phyloP scores from a whole-genome alignment of 2,888 invertebrate genomes.

The Himalopsyche tibetana region DNA sequence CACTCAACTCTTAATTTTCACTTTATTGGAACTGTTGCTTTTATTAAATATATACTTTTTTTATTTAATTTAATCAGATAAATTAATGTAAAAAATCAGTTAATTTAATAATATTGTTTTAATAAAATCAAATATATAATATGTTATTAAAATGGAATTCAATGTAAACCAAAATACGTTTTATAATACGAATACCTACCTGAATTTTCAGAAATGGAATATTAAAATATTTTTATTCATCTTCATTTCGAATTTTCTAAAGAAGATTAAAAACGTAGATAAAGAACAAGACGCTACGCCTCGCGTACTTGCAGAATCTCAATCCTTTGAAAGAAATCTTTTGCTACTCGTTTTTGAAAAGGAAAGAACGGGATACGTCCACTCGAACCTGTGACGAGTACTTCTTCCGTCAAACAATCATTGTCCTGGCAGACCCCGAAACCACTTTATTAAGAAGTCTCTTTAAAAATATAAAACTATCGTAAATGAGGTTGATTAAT shows the following conservation, averaged over 20 bases:
- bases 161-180: no score
- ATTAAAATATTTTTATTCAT: slow-evolving; percentile 16
- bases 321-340: slow-evolving; percentile 34
- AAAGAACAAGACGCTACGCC: slow-evolving; percentile 1
- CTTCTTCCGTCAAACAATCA: neutral
- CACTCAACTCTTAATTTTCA: no score
- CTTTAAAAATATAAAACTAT: no score
- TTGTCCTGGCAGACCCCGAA: neutral
- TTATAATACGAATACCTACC: no score
- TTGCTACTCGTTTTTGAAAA: neutral
- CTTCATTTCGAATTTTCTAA: slow-evolving; percentile 7
- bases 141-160: no score
- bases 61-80: no score
- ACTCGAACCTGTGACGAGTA: slow-evolving; percentile 10
- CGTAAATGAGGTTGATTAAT: no score
- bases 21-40: no score
- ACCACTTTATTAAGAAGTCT: neutral
- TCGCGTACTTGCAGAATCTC: slow-evolving; percentile 1
- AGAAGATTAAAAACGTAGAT: slow-evolving; percentile 13
- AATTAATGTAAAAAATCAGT: no score
- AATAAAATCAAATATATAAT: no score
- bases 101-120: no score
- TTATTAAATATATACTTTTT: no score
- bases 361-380: slow-evolving; percentile 19
- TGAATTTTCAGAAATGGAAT: neutral